These are phyloP conservation scores for Mus minutoides DNA, from an alignment of 2,797 vertebrate genomes.

Conservation along the genomic window DNA sequence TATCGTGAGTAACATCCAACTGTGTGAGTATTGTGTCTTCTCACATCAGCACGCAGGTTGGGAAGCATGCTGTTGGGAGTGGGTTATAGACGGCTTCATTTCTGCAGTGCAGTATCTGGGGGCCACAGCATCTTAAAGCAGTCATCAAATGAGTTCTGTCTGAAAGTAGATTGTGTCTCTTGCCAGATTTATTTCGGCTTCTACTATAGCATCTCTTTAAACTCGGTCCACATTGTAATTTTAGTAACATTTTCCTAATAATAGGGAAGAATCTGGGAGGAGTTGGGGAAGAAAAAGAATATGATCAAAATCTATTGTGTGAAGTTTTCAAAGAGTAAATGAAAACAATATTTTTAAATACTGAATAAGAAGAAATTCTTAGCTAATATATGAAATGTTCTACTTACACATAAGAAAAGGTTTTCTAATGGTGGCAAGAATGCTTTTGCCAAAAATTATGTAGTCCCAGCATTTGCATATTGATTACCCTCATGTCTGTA, in stretches of 20 bases:
- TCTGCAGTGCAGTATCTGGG: neutral
- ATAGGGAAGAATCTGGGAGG: neutral
- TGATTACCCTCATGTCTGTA: neutral
- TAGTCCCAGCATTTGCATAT: neutral
- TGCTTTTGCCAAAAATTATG: neutral
- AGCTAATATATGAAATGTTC: neutral
- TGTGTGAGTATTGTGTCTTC: conserved; percentile 91
- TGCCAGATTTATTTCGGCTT: conserved; percentile 39
- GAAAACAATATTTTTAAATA: neutral
- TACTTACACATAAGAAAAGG: neutral
- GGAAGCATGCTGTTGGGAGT: neutral
- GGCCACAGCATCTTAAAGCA: neutral
- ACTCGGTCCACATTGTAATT: neutral
- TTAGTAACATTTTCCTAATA: conserved; percentile 45
- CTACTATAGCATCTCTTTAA: neutral
- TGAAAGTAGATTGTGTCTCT: neutral
- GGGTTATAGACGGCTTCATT: neutral
- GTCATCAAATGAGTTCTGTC: neutral
- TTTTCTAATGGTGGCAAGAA: neutral
- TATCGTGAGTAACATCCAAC: conserved; percentile 97
- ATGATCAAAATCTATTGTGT: neutral
- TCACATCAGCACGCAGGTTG: neutral
- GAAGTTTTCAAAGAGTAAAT: neutral
- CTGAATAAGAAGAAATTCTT: neutral
- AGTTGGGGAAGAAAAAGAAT: neutral